Conservation (phyloP, 2,888 invertebrate species). For the Cantharis flavilabris region DNA sequence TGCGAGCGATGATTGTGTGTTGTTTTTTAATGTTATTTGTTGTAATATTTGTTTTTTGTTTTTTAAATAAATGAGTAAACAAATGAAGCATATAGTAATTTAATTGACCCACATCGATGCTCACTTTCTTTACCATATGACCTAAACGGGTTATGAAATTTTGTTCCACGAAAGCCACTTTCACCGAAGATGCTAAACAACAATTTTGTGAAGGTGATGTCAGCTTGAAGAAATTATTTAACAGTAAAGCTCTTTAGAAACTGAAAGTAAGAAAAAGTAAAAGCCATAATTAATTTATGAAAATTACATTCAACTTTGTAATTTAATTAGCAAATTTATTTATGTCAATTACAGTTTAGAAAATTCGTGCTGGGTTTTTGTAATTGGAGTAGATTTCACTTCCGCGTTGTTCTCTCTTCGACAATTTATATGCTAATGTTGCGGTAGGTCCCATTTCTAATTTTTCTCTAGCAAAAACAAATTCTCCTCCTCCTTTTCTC, state of each 20-base stretch:
- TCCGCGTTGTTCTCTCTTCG: background rate
- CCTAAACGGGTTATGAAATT: conserved; percentile 5
- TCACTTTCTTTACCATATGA: conserved; percentile 4
- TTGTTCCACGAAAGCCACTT: conserved; percentile 6
- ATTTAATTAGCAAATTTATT: background rate
- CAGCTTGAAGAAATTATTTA: conserved; percentile 13
- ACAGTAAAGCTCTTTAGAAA: background rate
- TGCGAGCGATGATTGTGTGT: background rate
- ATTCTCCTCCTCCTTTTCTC: too few relatives aligned
- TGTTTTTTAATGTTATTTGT: background rate
- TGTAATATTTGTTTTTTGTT: background rate
- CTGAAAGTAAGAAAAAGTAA: background rate
- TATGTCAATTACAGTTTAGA: background rate
- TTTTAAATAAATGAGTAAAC: background rate
- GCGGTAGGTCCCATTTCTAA: background rate
- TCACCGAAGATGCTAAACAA: conserved; percentile 5
- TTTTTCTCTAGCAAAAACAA: too few relatives aligned
- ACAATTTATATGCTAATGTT: background rate
- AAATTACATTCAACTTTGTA: background rate
- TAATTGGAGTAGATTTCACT: background rate
- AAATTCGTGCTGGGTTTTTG: background rate
- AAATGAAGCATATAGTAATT: background rate
- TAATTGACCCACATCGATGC: background rate
- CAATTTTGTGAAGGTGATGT: conserved; percentile 6
- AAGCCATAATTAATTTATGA: background rate